These are phyloP conservation scores for Chydorus sphaericus DNA, from an alignment of 2,888 invertebrate species.

Conservation along the genomic window DNA sequence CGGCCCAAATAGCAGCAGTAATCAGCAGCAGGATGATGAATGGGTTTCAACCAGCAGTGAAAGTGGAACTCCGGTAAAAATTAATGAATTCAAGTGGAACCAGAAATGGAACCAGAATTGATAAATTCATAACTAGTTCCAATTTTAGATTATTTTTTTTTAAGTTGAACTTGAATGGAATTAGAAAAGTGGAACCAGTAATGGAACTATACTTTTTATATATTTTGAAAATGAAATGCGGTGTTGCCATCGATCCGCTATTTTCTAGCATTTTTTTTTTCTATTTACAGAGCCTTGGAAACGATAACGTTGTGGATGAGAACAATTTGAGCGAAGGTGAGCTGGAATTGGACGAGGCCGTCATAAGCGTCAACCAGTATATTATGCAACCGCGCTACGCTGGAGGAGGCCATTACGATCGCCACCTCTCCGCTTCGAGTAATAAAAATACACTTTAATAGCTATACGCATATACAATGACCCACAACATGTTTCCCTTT, in stretches of 20 bases:
- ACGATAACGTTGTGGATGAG: conserved; percentile 1
- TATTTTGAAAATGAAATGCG: too few species aligned
- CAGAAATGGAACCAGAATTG: too few species aligned
- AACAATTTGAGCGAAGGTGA: conserved; percentile 7
- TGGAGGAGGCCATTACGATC: not conserved
- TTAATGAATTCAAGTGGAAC: too few species aligned
- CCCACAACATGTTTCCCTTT: too few species aligned
- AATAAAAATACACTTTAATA: not conserved
- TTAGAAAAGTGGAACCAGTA: too few species aligned
- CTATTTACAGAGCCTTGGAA: not conserved
- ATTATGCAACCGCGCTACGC: not conserved
- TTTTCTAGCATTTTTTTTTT: not conserved
- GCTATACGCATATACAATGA: not conserved
- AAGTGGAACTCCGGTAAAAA: conserved; percentile 2
- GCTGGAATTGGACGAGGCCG: conserved; percentile 7
- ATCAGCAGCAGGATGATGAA: not conserved
- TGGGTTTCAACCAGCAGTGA: conserved; percentile 1
- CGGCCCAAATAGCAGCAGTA: too few species aligned
- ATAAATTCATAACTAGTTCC: too few species aligned
- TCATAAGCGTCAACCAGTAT: conserved; percentile 4
- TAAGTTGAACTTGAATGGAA: too few species aligned
- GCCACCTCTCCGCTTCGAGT: not conserved
- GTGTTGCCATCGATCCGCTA: too few species aligned
- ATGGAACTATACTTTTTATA: too few species aligned
- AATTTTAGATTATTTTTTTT: too few species aligned